Conservation (phyloP, 2,797 vertebrate genomes). For the Cossypha dichroa region DNA sequence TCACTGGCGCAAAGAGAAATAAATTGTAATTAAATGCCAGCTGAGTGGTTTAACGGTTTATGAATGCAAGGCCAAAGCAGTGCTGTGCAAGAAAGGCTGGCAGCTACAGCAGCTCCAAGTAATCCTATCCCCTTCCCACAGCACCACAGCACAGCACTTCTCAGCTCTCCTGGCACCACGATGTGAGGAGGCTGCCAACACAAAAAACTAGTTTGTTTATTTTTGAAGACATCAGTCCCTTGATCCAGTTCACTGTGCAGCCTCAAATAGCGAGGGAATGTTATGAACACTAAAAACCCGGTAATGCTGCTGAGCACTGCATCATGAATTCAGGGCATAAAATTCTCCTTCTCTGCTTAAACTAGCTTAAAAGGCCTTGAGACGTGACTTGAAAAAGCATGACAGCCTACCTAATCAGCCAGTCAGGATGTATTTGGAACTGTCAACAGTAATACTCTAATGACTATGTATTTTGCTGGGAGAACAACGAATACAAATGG, state of each 20-base stretch:
- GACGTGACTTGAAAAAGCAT: background rate
- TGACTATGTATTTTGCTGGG: background rate
- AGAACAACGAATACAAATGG: background rate
- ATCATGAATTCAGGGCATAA: background rate
- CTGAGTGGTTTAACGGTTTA: slow-evolving; percentile 10
- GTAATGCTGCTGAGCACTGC: background rate
- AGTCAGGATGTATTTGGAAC: background rate
- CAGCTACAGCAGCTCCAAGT: background rate
- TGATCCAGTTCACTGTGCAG: slow-evolving; percentile 20
- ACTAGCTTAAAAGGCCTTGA: background rate
- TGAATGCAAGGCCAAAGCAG: slow-evolving; percentile 1
- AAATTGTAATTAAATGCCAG: slow-evolving; percentile 32
- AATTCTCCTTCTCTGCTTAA: background rate
- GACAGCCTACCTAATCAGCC: background rate
- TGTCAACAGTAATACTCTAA: background rate
- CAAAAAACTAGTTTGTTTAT: slow-evolving; percentile 31
- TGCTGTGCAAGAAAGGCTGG: background rate
- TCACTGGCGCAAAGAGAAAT: background rate
- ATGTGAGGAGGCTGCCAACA: background rate
- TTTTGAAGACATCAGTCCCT: background rate
- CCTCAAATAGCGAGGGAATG: background rate
- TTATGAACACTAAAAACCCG: background rate
- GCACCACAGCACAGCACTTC: background rate
- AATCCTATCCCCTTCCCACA: slow-evolving; percentile 8
- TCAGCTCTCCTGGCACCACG: background rate